These are phyloP conservation scores for Enteromius viviparus DNA, from an alignment of 2,797 vertebrate genomes.

Conservation along the genomic window DNA sequence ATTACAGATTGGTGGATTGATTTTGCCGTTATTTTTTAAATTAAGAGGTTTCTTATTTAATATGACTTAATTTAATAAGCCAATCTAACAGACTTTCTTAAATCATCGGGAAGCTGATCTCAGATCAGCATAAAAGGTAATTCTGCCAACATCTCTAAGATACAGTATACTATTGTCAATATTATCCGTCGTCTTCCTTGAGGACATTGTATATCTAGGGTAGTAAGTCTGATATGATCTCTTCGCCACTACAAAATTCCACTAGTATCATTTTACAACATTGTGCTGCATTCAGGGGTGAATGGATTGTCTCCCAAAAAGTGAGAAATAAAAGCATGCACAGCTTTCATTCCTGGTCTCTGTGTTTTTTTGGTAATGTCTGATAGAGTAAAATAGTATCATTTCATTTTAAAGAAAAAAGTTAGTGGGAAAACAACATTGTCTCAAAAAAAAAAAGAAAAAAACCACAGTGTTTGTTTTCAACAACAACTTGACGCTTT, in stretches of 20 bases:
- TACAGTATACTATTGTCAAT: constrained; percentile 18
- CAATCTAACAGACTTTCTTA: neutral
- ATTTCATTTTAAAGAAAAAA: neutral
- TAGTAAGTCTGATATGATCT: constrained; percentile 7
- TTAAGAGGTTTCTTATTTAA: neutral
- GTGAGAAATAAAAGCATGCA: constrained; percentile 50
- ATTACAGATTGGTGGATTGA: neutral
- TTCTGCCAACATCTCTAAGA: constrained; percentile 17
- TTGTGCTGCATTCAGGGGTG: constrained; percentile 38
- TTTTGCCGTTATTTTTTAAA: neutral
- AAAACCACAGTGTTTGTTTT: neutral
- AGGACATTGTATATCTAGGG: constrained; percentile 13
- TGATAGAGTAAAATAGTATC: neutral
- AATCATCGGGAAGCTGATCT: constrained; percentile 10
- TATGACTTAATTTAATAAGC: neutral
- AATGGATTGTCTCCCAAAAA: constrained; percentile 40
- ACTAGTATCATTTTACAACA: constrained; percentile 15
- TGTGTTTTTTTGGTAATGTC: constrained; percentile 18
- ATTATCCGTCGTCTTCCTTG: constrained; percentile 31
- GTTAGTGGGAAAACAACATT: neutral
- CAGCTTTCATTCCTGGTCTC: constrained; percentile 4
- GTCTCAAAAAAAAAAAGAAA: neutral
- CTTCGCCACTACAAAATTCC: constrained; percentile 27
- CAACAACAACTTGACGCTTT: constrained; percentile 16
- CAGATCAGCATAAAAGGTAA: neutral